Evolutionary conservation across 2,797 vertebrate species (phyloP), one percentile per base, ranked within the genome.

Genomic region (Avahi laniger): DNA sequence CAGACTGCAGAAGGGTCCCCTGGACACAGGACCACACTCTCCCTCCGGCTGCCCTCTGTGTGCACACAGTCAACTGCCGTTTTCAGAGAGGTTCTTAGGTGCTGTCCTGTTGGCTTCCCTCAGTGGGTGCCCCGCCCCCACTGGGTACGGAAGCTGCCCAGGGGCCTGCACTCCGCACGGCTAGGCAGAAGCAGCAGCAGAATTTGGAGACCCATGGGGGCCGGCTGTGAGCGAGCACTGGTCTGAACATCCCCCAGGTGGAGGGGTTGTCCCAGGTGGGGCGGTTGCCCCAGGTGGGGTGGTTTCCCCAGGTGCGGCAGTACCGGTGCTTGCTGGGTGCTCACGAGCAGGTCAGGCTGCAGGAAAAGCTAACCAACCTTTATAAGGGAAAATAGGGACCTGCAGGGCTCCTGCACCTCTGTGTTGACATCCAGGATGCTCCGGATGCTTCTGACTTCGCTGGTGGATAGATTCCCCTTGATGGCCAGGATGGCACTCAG

Each of bases 401-500:
- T 96, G 61, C 78, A 89, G 0, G 93, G 94, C 15, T 80, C 15
- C 0, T 0, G 95, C 2, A 0, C 46, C 0, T 57, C 86, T 0
- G 95, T 95, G 78, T 91, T 98, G 93, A 99, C 98, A 35, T 98
- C 97, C 79, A 99, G 94, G 54, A 99, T 99, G 15, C 89, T 97
- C 89, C 99, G 98, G 97, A 99, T 99, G 95, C 98, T 98, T 95
- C 91, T 98, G 73, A 97, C 33, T 0, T 99, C 98, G 0, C 97
- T 95, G 6, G 76, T 98, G 0, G 98, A 98, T 61, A 99, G 97
- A 88, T 99, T 99, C 2, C 92, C 98, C 97, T 99, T 99, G 96
- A 99, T 98, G 95, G 98, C 97, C 96, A 99, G 98, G 95, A 99
- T 98, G 0, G 99, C 98, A 6, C 96, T 98, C 96, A 99, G 95